Evolutionary conservation across 2,888 invertebrate species (phyloP).

Genomic region (Himalopsyche tibetana): DNA sequence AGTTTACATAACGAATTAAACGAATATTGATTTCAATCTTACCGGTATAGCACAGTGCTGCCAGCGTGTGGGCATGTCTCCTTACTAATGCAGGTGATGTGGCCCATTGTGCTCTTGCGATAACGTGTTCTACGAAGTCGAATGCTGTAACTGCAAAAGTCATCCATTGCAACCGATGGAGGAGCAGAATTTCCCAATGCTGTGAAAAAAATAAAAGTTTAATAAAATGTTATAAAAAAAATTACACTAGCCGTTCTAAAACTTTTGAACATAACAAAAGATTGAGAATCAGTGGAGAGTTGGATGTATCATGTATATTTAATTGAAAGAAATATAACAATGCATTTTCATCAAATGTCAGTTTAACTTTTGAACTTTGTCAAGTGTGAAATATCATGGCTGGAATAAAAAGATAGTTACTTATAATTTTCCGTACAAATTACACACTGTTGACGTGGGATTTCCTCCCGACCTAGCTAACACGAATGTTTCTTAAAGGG

Average conservation of each 20-base stretch:
- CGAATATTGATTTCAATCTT: conserved; percentile 68
- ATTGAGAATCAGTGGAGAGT: no score
- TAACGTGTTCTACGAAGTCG: conserved; percentile 89
- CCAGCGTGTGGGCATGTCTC: conserved; percentile 85
- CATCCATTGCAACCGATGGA: conserved; percentile 88
- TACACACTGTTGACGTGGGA: conserved; percentile 4
- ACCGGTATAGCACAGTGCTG: conserved; percentile 89
- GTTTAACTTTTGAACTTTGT: background rate
- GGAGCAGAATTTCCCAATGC: conserved; percentile 88
- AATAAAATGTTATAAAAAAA: background rate
- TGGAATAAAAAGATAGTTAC: background rate
- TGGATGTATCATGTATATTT: no score
- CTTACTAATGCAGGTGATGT: conserved; percentile 79
- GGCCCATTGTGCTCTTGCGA: conserved; percentile 81
- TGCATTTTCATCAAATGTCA: background rate
- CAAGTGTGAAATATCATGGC: background rate
- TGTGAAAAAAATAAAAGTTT: conserved; percentile 69
- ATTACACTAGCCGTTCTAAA: background rate
- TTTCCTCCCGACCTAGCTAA: conserved; percentile 15
- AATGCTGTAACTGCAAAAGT: conserved; percentile 86
- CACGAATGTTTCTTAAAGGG: background rate
- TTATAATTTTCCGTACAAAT: conserved; percentile 17
- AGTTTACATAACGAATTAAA: no score
- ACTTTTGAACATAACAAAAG: background rate
- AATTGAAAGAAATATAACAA: no score